Base-by-base conservation (phyloP, 2,888 invertebrate species). In the Nineta flava region DNA sequence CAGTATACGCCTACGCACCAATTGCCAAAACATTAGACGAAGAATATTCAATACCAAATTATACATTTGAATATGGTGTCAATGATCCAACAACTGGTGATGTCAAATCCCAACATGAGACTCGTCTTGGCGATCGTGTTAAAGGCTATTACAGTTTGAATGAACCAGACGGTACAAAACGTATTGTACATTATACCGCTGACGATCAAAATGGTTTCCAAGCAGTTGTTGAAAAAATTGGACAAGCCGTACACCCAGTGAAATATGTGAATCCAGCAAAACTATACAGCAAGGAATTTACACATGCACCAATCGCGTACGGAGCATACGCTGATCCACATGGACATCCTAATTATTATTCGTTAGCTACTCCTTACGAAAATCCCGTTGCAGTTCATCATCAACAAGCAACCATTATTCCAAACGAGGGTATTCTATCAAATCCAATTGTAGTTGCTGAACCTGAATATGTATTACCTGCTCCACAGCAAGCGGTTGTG, bases 21-120 rank as follows among this genome's bases (percentile, higher is more conserved):
- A 7, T n/a, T 2, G 43, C 17, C 9, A 17, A 43, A 43, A 6
- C 43, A 19, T n/a, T 43, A n/a, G 21, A 13, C 9, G 46, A 32
- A 12, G 21, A 32, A 31, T 34, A 32, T 16, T 55, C 56, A 4
- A 53, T 53, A 13, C 56, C 59, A 2, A 53, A 57, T 50, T 60
- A 59, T 54, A 56, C 56, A 46, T 60, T 56, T 52, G 58, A 57
- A 17, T 60, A 60, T 50, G 55, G 55, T 44, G 60, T 60, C n/a
- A 55, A 57, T 53, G 60, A 60, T 50, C 57, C 56, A 3, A 56
- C 58, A 48, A 58, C 57, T 26, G 55, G 56, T 40, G 60, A 60
- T 51, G 54, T 59, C 41, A 59, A 60, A 52, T 57, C 54, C 47
- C 58, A 57, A 42, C 55, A 56, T 51, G 60, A 60, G 46, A 54